phyloP scores from a whole-genome alignment of 2,797 vertebrate genomes.

The Pithecia hirsuta region DNA sequence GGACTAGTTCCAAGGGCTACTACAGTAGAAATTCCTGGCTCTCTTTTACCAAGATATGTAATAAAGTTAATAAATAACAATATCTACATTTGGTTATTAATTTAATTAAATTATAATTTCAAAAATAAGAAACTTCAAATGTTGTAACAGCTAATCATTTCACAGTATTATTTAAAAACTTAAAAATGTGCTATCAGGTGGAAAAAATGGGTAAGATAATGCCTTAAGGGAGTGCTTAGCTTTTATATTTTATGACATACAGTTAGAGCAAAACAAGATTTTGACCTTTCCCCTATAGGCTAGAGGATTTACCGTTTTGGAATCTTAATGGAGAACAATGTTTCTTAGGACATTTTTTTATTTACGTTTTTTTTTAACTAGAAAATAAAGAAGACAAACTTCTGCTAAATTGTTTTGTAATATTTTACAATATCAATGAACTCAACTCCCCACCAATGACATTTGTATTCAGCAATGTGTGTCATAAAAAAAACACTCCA shows the following conservation, averaged over 20 bases:
- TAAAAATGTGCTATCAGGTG: conserved; percentile 58
- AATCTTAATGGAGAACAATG: background rate
- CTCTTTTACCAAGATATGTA: background rate
- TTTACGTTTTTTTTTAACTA: background rate
- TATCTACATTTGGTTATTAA: conserved; percentile 10
- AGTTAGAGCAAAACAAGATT: background rate
- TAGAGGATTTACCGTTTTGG: background rate
- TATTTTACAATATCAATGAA: conserved; percentile 32
- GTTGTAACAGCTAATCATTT: conserved; percentile 15
- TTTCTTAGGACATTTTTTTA: conserved; percentile 32
- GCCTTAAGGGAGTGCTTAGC: background rate
- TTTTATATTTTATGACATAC: background rate
- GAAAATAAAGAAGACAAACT: background rate
- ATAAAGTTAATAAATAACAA: conserved; percentile 26
- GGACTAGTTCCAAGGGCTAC: background rate
- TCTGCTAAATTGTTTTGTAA: background rate
- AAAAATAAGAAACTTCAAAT: conserved; percentile 39
- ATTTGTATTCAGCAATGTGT: conserved; percentile 1
- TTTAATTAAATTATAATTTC: conserved; percentile 48
- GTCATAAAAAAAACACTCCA: background rate
- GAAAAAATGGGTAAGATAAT: conserved; percentile 34
- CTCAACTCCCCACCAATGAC: background rate
- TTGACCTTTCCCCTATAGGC: background rate
- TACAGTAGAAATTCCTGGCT: background rate
- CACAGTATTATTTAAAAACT: conserved; percentile 36